phyloP scores from a whole-genome alignment of 2,113 vertebrate species.

The Donacobius atricapilla region DNA sequence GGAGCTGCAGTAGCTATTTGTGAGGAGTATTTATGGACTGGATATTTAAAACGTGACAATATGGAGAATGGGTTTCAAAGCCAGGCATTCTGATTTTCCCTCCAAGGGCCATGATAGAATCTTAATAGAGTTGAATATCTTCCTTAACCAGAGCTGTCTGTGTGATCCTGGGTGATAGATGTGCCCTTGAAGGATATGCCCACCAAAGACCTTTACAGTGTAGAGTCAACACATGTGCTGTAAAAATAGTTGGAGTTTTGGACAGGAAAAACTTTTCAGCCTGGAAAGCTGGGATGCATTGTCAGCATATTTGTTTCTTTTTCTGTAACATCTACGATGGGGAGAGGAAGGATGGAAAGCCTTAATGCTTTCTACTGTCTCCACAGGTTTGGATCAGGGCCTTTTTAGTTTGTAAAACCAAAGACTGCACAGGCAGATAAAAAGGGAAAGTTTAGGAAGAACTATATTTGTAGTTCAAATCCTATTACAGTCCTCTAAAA shows the following conservation, averaged over 20 bases:
- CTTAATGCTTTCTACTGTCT: background rate
- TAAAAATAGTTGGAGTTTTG: background rate
- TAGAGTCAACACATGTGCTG: background rate
- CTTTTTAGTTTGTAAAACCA: background rate
- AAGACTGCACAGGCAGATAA: background rate
- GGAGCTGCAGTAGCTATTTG: background rate
- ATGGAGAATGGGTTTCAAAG: background rate
- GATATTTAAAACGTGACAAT: background rate
- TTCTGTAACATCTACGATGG: background rate
- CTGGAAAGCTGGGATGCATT: background rate
- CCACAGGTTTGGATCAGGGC: background rate
- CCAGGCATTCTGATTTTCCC: background rate
- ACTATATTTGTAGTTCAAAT: background rate
- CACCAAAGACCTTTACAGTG: background rate
- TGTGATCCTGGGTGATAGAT: background rate
- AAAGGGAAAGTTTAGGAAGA: background rate
- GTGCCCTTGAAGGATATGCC: background rate
- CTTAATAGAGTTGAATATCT: background rate
- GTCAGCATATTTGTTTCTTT: background rate
- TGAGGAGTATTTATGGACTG: background rate
- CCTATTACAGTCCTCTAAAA: background rate
- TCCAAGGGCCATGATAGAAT: background rate
- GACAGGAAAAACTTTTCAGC: background rate
- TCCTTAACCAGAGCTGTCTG: rapidly evolving
- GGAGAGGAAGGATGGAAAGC: background rate